Conservation (phyloP, 2,113 vertebrate species). For the Ctenodactylus gundi region DNA sequence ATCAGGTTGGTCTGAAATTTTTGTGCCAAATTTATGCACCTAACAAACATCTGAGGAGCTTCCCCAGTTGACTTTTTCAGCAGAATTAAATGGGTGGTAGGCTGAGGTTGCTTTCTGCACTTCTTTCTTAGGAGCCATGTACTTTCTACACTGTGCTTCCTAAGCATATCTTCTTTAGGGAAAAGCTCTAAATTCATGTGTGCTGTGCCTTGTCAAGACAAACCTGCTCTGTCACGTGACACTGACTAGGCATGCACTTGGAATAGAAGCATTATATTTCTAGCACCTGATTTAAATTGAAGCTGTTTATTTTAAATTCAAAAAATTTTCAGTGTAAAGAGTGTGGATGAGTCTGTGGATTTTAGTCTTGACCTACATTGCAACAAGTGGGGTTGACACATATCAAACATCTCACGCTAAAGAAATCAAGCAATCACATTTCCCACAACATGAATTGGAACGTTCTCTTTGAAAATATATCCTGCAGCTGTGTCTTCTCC, state of each 20-base stretch:
- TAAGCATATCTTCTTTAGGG: not conserved
- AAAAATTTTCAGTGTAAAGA: not conserved
- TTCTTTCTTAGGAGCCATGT: not conserved
- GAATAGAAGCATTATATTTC: not conserved
- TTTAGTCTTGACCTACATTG: not conserved
- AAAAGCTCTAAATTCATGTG: not conserved
- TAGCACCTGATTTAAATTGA: not conserved
- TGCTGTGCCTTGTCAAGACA: not conserved
- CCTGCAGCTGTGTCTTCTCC: not conserved
- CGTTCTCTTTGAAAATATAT: not conserved
- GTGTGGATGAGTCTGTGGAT: not conserved
- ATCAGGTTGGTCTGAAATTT: not conserved
- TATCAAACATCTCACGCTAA: not conserved
- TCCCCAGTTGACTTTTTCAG: not conserved
- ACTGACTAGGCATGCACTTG: not conserved
- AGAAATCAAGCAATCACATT: not conserved
- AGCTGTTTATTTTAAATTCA: not conserved
- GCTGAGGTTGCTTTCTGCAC: not conserved
- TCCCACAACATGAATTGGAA: not conserved
- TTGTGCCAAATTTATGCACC: not conserved
- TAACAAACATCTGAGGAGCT: not conserved
- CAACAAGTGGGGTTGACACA: not conserved
- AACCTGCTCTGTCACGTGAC: not conserved
- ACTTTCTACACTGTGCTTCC: not conserved
- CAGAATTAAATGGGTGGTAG: not conserved